Evolutionary conservation across 2,888 invertebrate species (phyloP).

Genomic region (Diaperis boleti): DNA sequence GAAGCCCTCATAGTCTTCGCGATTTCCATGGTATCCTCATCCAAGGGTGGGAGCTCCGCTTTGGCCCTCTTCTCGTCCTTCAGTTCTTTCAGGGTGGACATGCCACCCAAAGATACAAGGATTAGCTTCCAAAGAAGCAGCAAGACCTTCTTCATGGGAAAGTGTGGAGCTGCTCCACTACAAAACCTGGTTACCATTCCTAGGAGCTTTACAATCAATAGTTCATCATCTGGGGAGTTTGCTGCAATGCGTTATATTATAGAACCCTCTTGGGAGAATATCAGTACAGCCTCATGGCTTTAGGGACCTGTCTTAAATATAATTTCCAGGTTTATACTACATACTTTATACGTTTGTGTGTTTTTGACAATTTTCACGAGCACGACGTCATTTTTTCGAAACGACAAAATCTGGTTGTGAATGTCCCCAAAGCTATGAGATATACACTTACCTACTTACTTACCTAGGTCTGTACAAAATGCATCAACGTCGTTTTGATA

Average conservation of each 20-base stretch:
- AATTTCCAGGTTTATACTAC: too few species aligned
- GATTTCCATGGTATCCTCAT: constrained; percentile 96
- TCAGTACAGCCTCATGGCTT: too few species aligned
- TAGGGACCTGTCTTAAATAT: too few species aligned
- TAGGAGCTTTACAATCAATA: constrained; percentile 88
- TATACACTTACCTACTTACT: too few species aligned
- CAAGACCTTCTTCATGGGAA: constrained; percentile 98
- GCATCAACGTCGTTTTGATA: constrained; percentile 68
- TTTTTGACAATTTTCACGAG: too few species aligned
- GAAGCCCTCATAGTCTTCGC: constrained; percentile 94
- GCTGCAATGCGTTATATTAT: constrained; percentile 55
- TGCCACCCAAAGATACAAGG: constrained; percentile 92
- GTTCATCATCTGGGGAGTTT: constrained; percentile 79
- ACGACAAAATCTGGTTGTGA: too few species aligned
- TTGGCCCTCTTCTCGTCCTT: constrained; percentile 79
- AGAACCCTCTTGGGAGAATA: too few species aligned
- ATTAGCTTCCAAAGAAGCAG: constrained; percentile 96
- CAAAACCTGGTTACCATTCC: constrained; percentile 98
- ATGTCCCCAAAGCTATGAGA: too few species aligned
- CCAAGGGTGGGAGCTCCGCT: constrained; percentile 79
- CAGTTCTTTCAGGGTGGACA: constrained; percentile 81
- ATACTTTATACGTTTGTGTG: too few species aligned
- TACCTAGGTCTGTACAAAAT: constrained; percentile 71
- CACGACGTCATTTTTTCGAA: too few species aligned
- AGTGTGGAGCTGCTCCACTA: constrained; percentile 95